Evolutionary conservation across 2,888 invertebrate genomes (phyloP), one percentile per base, ranked within the genome.

Genomic region (Latheticus oryzae): DNA sequence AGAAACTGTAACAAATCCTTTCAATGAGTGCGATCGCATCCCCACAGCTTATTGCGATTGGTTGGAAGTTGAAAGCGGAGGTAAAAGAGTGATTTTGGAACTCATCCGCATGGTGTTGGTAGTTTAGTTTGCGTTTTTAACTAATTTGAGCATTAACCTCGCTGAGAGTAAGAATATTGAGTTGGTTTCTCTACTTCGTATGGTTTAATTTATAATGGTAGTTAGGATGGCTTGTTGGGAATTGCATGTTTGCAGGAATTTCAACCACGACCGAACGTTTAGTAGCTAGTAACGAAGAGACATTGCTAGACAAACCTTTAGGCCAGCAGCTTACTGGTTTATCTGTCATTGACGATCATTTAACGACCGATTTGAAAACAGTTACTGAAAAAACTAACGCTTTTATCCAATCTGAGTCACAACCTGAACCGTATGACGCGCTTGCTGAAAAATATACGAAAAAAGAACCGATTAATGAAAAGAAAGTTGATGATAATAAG

Each of bases 241-340:
- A 72, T 68, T 75, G 78, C 78, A 78, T 79, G 78, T 78, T 79
- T 79, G 66, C 79, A 79, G 79, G 78, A 78, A 72, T 69, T 69
- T 68, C 76, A 74, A 77, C 76, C 60, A 69, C 77, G 71, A 74
- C 75, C 59, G 61, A 74, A 71, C 73, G 72, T 70, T 69, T 70
- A 70, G 72, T 76, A 74, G 70, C 63, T 72, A 73, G 69, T 68
- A 72, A 70, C 66, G 76, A 76, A 72, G 75, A 72, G 58, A 60
- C 68, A 68, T 65, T 65, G 63, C 67, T 71, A 65, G 65, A 65
- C 55, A 43, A 59, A 51, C 38, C 51, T 43, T 30, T 56, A 61
- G 53, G 53, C 28, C 59, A 60, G 57, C 61, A 59, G 57, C 45
- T 53, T 53, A 55, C 52, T 52, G 55, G 58, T 60, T 64, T 64